A percentile compares a stretch with the other conserved stretches of the same genome.
These are phyloP conservation scores for Mystacornis crossleyi DNA, from an alignment of 2,113 vertebrate species.

Conservation along the genomic window DNA sequence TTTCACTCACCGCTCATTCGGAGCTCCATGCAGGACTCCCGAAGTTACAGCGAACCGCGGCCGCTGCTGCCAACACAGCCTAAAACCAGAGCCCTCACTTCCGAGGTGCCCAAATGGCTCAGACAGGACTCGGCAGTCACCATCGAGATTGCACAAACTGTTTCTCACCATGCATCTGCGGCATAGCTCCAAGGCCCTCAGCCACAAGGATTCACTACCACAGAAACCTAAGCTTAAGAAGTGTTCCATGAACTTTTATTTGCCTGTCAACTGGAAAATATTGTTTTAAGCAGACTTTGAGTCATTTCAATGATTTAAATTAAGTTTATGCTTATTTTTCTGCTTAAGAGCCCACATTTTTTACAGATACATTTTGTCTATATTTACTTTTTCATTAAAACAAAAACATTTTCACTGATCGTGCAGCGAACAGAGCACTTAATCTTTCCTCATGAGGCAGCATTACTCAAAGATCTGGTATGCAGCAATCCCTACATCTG, in stretches of 20 bases:
- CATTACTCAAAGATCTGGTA: neutral
- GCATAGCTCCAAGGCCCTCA: neutral
- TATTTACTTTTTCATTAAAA: neutral
- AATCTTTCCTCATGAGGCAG: neutral
- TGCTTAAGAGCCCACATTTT: neutral
- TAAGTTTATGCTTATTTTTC: neutral
- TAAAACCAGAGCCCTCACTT: neutral
- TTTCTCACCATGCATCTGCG: rapidly evolving
- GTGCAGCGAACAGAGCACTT: neutral
- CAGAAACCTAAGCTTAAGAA: neutral
- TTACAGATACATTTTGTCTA: neutral
- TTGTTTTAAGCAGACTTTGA: neutral
- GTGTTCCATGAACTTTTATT: neutral
- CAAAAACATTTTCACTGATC: neutral
- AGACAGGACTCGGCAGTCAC: neutral
- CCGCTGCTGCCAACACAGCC: neutral
- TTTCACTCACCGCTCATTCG: neutral
- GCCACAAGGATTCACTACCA: neutral
- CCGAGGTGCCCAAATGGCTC: neutral
- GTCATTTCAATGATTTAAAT: neutral
- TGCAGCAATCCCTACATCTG: neutral
- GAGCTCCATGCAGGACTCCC: no score
- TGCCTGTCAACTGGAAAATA: neutral
- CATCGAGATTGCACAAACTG: rapidly evolving
- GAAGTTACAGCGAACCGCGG: neutral